Percentiles rank a stretch among this genome's conserved stretches.
Conservation (phyloP, 2,888 invertebrate species). For the Anarsia innoxiella region DNA sequence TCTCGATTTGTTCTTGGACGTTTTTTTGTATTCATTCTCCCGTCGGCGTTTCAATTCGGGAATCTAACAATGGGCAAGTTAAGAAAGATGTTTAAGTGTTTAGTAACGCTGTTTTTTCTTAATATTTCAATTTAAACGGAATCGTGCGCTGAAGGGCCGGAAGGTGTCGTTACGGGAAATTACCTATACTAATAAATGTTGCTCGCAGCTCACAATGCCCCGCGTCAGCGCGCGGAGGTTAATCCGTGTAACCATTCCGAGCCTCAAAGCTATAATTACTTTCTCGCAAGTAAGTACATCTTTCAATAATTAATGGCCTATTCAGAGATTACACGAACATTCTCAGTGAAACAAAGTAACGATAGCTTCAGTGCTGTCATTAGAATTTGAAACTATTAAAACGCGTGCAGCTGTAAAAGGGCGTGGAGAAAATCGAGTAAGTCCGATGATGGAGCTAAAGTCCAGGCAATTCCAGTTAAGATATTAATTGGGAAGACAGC, state of each 20-base stretch:
- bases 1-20: slow-evolving; percentile 68
- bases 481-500: slow-evolving; percentile 58
- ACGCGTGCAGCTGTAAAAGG: slow-evolving; percentile 46
- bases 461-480: slow-evolving; percentile 58
- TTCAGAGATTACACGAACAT: neutral
- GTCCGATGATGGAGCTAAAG: slow-evolving; percentile 34
- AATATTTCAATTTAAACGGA: slow-evolving; percentile 70
- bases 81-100: slow-evolving; percentile 75
- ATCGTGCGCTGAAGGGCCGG: slow-evolving; percentile 67
- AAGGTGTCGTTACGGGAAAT: slow-evolving; percentile 69
- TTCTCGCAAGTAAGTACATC: no score
- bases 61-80: slow-evolving; percentile 63
- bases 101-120: slow-evolving; percentile 73
- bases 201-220: slow-evolving; percentile 35
- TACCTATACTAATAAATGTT: slow-evolving; percentile 56
- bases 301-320: no score
- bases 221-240: slow-evolving; percentile 28
- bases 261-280: slow-evolving; percentile 23
- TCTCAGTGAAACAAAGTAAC: neutral
- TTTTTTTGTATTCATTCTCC: slow-evolving; percentile 59
- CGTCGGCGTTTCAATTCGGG: slow-evolving; percentile 65
- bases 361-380: slow-evolving; percentile 6
- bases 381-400: no score
- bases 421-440: slow-evolving; percentile 40
- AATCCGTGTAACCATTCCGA: slow-evolving; percentile 24